These are phyloP conservation scores for Polydrusus pterygomalis DNA, from an alignment of 2,888 invertebrate species.

Conservation along the genomic window DNA sequence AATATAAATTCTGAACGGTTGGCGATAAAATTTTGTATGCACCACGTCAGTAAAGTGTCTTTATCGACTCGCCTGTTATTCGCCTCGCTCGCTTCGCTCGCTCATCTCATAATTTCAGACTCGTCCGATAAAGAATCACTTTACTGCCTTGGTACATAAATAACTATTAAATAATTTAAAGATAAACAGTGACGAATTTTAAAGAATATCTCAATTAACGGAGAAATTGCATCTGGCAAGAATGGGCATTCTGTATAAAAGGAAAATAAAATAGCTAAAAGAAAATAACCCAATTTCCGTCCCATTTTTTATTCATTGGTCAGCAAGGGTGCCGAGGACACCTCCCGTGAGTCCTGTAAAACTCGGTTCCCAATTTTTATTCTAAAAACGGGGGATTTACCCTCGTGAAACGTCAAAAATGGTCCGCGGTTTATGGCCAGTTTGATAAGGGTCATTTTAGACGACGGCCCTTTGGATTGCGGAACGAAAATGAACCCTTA, in stretches of 20 bases:
- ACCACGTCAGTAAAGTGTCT: too few species aligned
- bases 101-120: too few species aligned
- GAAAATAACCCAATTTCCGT: constrained; percentile 32
- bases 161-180: too few species aligned
- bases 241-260: neutral
- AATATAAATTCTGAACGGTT: too few species aligned
- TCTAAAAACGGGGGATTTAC: constrained; percentile 44
- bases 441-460: constrained; percentile 69
- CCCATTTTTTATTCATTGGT: constrained; percentile 53
- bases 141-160: too few species aligned
- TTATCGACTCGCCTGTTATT: too few species aligned
- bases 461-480: constrained; percentile 58
- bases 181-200: too few species aligned
- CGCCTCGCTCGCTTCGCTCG: too few species aligned
- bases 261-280: neutral
- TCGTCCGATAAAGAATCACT: too few species aligned
- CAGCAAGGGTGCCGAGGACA: constrained; percentile 25
- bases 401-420: constrained; percentile 66
- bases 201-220: too few species aligned
- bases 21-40: too few species aligned
- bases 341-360: constrained; percentile 49
- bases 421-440: constrained; percentile 71
- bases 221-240: too few species aligned
- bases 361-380: constrained; percentile 45
- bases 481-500: constrained; percentile 63